These are phyloP conservation scores for Myzus persicae DNA, from an alignment of 1,140 invertebrate species.

Conservation along the genomic window DNA sequence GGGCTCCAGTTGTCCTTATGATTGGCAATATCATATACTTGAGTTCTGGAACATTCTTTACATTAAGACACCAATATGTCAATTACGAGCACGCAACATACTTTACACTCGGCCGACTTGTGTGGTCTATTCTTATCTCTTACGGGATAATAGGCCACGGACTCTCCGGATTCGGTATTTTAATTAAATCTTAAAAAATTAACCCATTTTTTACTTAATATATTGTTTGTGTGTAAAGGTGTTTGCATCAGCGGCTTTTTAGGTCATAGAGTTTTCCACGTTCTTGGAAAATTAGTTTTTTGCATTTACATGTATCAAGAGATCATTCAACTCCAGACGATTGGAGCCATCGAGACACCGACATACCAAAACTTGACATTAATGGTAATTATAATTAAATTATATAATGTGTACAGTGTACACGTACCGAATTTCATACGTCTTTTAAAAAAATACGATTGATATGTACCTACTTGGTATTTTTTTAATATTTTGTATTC, in stretches of 20 bases:
- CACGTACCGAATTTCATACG: no score
- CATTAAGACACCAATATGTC: background rate
- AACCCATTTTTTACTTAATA: background rate
- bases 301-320: conserved; percentile 50
- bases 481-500: no score
- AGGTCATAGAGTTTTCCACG: conserved; percentile 43
- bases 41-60: conserved; percentile 2
- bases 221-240: background rate
- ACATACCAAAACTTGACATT: conserved; percentile 29
- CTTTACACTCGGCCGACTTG: background rate
- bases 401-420: background rate
- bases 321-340: conserved; percentile 43
- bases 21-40: conserved; percentile 33
- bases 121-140: conserved; percentile 23
- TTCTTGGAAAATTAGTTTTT: conserved; percentile 46
- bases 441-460: no score
- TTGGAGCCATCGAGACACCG: conserved; percentile 15
- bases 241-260: conserved; percentile 39
- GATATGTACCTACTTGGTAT: no score
- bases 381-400: background rate
- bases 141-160: conserved; percentile 33
- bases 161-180: conserved; percentile 30
- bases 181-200: background rate
- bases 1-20: background rate
- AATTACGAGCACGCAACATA: conserved; percentile 17